These are phyloP conservation scores for Butorides virescens DNA, from an alignment of 2,113 vertebrate genomes.

Conservation along the genomic window DNA sequence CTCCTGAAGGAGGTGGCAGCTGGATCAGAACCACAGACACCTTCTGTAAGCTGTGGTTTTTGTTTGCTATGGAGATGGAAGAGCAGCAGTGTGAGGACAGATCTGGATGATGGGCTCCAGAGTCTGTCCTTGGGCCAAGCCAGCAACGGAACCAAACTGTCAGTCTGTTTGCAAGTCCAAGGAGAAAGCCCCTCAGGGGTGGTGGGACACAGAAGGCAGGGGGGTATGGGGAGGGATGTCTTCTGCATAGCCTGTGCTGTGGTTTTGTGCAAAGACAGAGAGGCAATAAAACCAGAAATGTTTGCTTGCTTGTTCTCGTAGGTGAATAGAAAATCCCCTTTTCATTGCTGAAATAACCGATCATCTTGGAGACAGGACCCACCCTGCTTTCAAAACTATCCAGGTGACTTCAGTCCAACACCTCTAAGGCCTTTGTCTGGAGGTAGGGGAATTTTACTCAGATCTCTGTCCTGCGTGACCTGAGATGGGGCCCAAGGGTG, in stretches of 20 bases:
- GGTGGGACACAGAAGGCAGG: background rate
- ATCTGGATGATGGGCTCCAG: background rate
- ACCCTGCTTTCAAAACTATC: background rate
- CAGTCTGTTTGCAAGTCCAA: background rate
- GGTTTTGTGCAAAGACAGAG: background rate
- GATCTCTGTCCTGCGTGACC: background rate
- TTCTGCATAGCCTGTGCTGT: background rate
- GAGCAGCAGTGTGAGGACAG: background rate
- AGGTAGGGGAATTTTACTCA: background rate
- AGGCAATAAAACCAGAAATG: background rate
- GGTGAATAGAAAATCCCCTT: background rate
- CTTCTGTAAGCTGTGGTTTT: background rate
- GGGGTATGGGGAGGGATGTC: background rate
- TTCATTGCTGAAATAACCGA: accelerated
- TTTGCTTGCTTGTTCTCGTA: background rate
- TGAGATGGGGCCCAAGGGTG: background rate
- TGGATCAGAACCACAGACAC: background rate
- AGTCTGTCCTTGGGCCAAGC: background rate
- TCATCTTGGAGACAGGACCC: background rate
- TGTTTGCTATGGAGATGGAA: background rate
- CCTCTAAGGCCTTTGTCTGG: background rate
- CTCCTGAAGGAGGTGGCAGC: background rate
- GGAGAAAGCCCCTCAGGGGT: background rate
- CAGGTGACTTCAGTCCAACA: background rate
- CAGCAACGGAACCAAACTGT: background rate